A percentile compares a stretch with the other conserved stretches of the same genome.
Conservation (phyloP, 2,888 invertebrate species). For the Laothoe populi region DNA sequence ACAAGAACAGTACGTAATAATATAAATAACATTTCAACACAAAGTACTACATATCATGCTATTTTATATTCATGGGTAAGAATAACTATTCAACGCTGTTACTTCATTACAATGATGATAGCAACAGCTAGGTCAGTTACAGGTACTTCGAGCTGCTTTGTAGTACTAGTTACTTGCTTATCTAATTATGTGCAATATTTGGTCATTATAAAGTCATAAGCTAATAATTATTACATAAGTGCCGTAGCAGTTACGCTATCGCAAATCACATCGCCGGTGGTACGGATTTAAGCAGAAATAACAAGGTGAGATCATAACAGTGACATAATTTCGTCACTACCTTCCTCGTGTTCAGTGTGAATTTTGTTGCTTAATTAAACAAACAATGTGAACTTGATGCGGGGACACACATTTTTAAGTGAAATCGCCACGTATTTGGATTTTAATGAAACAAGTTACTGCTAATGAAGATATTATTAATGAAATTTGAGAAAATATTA, state of each 20-base stretch:
- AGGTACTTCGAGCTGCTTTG: neutral
- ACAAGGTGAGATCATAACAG: slow-evolving; percentile 25
- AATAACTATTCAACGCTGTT: neutral
- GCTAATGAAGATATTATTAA: neutral
- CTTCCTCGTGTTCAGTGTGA: slow-evolving; percentile 14
- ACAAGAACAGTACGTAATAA: too few species aligned
- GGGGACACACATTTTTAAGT: neutral
- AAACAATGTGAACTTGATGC: slow-evolving; percentile 18
- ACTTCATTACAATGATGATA: slow-evolving; percentile 8
- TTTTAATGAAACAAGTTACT: neutral
- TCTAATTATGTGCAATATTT: slow-evolving; percentile 1
- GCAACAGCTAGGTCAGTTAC: slow-evolving; percentile 1
- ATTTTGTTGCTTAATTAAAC: slow-evolving; percentile 20
- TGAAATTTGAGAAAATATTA: neutral
- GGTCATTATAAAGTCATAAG: slow-evolving; percentile 11
- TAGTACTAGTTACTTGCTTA: neutral
- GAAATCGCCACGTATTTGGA: neutral
- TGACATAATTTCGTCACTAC: slow-evolving; percentile 22
- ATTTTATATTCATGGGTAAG: neutral
- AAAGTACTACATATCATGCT: neutral
- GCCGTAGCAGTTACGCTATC: slow-evolving; percentile 3
- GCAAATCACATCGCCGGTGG: neutral
- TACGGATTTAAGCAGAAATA: slow-evolving; percentile 12
- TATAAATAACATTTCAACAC: too few species aligned
- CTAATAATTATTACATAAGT: slow-evolving; percentile 19